Conservation (phyloP, 2,113 vertebrate genomes). For the Ursus arctos region DNA sequence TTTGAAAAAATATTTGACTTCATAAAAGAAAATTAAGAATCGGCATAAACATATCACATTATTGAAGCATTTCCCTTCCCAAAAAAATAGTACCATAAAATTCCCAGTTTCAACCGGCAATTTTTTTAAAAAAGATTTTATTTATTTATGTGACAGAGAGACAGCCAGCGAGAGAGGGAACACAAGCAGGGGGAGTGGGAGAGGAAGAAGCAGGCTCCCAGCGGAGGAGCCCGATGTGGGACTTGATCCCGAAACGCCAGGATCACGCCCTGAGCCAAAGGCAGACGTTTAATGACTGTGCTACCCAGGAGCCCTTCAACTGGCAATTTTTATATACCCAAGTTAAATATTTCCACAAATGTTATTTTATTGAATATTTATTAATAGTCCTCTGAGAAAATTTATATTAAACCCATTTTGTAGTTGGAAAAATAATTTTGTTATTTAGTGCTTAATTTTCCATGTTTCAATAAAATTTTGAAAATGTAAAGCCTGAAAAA, state of each 20-base stretch:
- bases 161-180: no score
- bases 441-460: background rate
- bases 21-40: constrained; percentile 35
- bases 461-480: constrained; percentile 34
- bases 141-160: no score
- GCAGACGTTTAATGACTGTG: no score
- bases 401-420: constrained; percentile 11
- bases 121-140: background rate
- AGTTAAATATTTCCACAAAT: constrained; percentile 25
- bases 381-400: background rate
- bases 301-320: background rate
- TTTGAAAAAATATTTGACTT: constrained; percentile 25
- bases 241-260: no score
- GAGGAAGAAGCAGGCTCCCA: no score
- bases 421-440: constrained; percentile 26
- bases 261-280: no score
- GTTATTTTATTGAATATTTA: constrained; percentile 55
- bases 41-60: background rate
- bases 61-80: background rate
- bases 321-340: background rate
- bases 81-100: constrained; percentile 12
- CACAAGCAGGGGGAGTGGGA: no score
- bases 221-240: no score
- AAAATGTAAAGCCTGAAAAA: constrained; percentile 8
- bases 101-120: background rate